Percentiles rank a stretch among this genome's conserved stretches.
Evolutionary conservation across 2,113 vertebrate genomes (phyloP).

Genomic region (Ifrita kowaldi): DNA sequence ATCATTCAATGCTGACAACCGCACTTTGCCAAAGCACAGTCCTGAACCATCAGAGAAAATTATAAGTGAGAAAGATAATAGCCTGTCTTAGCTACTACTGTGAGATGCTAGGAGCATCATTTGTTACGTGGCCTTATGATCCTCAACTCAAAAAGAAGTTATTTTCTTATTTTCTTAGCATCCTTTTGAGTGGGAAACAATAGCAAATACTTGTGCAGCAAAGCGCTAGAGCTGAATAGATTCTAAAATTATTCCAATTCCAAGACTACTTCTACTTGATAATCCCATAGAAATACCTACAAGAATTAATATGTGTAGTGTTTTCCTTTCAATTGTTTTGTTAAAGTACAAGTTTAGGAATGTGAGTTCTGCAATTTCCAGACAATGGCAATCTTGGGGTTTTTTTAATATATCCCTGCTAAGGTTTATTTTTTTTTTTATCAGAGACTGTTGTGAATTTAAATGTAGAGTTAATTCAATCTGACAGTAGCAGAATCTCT

Average conservation of each 20-base stretch:
- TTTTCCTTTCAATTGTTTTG: constrained; percentile 18
- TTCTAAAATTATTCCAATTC: constrained; percentile 29
- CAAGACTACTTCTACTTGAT: not conserved
- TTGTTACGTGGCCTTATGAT: not conserved
- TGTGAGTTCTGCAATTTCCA: not conserved
- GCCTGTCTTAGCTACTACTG: not conserved
- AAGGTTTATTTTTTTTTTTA: not conserved
- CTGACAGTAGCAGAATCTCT: not conserved
- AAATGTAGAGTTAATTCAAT: not conserved
- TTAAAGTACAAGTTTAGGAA: not conserved
- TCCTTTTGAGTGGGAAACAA: not conserved
- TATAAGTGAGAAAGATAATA: not conserved
- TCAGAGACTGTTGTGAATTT: not conserved
- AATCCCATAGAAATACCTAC: not conserved
- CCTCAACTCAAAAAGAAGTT: not conserved
- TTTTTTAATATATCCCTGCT: not conserved
- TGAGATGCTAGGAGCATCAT: not conserved
- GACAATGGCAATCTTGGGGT: not conserved
- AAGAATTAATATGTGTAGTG: not conserved
- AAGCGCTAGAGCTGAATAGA: not conserved
- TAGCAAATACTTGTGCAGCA: not conserved
- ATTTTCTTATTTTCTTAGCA: not conserved
- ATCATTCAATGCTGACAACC: not conserved
- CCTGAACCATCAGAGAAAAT: not conserved
- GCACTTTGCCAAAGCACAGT: not conserved